Evolutionary conservation across 2,113 vertebrate species (phyloP).

Genomic region (Heloderma charlesbogerti): DNA sequence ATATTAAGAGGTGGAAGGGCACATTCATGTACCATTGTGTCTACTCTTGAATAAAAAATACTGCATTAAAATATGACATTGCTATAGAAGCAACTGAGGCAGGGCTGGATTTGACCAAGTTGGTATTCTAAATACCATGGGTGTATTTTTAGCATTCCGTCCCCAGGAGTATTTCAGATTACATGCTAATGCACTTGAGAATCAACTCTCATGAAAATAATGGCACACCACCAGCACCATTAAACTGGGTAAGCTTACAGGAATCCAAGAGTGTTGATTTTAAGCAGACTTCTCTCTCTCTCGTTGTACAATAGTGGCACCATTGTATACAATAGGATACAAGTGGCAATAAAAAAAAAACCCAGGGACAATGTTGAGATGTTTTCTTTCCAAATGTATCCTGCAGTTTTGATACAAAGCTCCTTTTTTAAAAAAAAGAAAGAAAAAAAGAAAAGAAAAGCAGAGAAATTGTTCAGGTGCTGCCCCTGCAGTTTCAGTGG

Average conservation of each 20-base stretch:
- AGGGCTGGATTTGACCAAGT: background rate
- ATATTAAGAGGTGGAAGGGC: background rate
- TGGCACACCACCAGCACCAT: conserved; percentile 36
- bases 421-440: conserved; percentile 60
- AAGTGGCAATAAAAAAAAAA: conserved; percentile 63
- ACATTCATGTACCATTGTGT: background rate
- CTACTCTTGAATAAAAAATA: conserved; percentile 10
- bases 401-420: conserved; percentile 73
- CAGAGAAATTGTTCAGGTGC: conserved; percentile 68
- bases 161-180: conserved; percentile 6
- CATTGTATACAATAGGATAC: conserved; percentile 53
- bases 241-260: conserved; percentile 22
- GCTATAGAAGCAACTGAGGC: conserved; percentile 10
- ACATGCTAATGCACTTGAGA: conserved; percentile 28
- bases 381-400: conserved; percentile 70
- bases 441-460: conserved; percentile 25
- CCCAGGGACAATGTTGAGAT: conserved; percentile 55
- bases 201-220: conserved; percentile 19
- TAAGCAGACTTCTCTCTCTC: conserved; percentile 3
- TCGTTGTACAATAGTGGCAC: conserved; percentile 13
- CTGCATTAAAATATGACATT: conserved; percentile 24
- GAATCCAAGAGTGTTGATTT: conserved; percentile 56
- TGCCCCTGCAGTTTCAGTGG: conserved; percentile 74
- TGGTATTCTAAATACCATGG: background rate
- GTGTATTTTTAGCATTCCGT: conserved; percentile 38